Evolutionary conservation across 2,888 invertebrate genomes (phyloP).

Genomic region (Rhagium mordax): DNA sequence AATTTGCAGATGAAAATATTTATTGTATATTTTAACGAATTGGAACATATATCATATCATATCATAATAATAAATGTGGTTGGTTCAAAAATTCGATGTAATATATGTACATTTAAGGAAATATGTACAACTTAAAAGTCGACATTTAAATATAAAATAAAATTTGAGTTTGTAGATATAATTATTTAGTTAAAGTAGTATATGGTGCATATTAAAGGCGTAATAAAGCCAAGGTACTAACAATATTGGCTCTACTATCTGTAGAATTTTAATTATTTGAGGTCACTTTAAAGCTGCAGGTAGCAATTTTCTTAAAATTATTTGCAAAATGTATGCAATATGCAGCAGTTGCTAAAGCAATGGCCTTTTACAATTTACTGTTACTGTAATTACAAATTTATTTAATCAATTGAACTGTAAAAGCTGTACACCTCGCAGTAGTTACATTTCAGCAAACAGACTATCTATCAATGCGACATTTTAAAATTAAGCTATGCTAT

Average conservation of each 20-base stretch:
- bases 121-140: conserved; percentile 42
- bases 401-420: neutral
- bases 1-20: conserved; percentile 55
- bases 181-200: conserved; percentile 29
- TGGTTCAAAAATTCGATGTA: conserved; percentile 55
- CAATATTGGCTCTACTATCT: conserved; percentile 37
- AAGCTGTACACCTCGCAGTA: neutral
- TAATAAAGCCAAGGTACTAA: conserved; percentile 42
- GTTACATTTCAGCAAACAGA: neutral
- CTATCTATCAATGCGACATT: neutral
- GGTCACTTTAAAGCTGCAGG: conserved; percentile 47
- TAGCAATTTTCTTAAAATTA: conserved; percentile 31
- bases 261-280: conserved; percentile 37
- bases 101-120: conserved; percentile 50
- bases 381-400: too few species aligned
- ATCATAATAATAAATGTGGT: conserved; percentile 28
- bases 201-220: conserved; percentile 43
- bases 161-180: conserved; percentile 34
- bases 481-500: neutral
- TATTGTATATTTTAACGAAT: conserved; percentile 54
- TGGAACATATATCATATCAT: conserved; percentile 51
- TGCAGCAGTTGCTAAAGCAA: neutral
- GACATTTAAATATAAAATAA: conserved; percentile 31
- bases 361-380: neutral
- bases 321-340: conserved; percentile 12